A percentile compares a stretch with the other conserved stretches of the same genome.
Evolutionary conservation across 64 coral and sea anemone genomes (phyloP).

Genomic region (Dendrophyllia cribrosa): DNA sequence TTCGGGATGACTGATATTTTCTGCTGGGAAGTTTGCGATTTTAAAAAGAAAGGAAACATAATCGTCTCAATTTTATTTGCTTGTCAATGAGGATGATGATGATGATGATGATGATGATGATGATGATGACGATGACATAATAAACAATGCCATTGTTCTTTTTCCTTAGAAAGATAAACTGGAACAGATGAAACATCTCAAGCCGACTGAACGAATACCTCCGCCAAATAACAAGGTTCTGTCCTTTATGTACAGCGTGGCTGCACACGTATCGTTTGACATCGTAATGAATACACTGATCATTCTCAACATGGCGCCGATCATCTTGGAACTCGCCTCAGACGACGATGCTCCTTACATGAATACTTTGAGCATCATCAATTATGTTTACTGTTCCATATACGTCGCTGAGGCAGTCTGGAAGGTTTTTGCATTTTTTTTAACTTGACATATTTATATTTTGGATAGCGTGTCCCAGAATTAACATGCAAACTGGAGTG

Average conservation of each 20-base stretch:
- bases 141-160: background rate
- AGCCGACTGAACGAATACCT: conserved; percentile 68
- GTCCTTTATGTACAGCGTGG: conserved; percentile 72
- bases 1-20: too few species aligned
- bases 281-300: conserved; percentile 81
- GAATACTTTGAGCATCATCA: conserved; percentile 67
- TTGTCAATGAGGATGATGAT: too few species aligned
- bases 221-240: conserved; percentile 52
- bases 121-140: background rate
- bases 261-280: conserved; percentile 88
- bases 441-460: too few species aligned
- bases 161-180: conserved; percentile 89
- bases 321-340: conserved; percentile 83
- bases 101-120: background rate
- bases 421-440: conserved; percentile 69
- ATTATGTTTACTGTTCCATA: conserved; percentile 86
- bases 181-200: conserved; percentile 80
- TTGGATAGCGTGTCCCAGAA: too few species aligned
- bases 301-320: conserved; percentile 90
- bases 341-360: conserved; percentile 87
- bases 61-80: background rate
- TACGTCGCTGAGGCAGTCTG: conserved; percentile 80
- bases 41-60: too few species aligned
- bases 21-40: too few species aligned
- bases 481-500: too few species aligned